These are phyloP conservation scores for Ooceraea biroi DNA, from an alignment of 1,140 invertebrate species.

Conservation along the genomic window DNA sequence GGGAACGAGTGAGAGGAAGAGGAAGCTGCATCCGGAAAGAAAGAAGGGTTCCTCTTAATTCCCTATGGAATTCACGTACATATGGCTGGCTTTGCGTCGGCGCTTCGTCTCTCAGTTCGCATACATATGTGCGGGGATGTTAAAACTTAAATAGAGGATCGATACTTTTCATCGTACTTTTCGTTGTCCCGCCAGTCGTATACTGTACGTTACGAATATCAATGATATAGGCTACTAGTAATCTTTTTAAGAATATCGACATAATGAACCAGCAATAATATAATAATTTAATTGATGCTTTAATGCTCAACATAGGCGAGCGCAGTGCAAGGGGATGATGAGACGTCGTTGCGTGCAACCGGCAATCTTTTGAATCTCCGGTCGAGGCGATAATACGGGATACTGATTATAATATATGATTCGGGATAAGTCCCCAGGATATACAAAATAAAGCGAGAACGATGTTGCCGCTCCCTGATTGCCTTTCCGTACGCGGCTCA, in stretches of 20 bases:
- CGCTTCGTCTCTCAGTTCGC: background rate
- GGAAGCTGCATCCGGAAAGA: conserved; percentile 18
- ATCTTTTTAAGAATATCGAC: conserved; percentile 21
- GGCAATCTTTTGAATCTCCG: background rate
- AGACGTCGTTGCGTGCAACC: background rate
- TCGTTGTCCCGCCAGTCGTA: background rate
- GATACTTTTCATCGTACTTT: conserved; percentile 19
- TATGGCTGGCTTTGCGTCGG: conserved; percentile 26
- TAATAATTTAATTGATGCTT: conserved; percentile 11
- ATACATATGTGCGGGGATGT: background rate
- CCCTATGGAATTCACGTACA: conserved; percentile 37
- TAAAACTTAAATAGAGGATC: conserved; percentile 38
- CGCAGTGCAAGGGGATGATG: too few relatives aligned
- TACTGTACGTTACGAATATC: background rate
- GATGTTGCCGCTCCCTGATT: background rate
- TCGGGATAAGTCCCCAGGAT: background rate
- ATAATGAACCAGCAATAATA: conserved; percentile 4
- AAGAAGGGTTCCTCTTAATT: conserved; percentile 59
- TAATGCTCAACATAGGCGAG: background rate
- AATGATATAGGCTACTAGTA: background rate
- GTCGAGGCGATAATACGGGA: background rate
- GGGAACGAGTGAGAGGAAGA: too few relatives aligned
- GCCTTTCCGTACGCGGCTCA: background rate
- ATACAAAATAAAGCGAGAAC: background rate
- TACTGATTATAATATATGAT: background rate